Evolutionary conservation across 2,113 vertebrate genomes (phyloP).

Genomic region (Neopipo cinnamomea): DNA sequence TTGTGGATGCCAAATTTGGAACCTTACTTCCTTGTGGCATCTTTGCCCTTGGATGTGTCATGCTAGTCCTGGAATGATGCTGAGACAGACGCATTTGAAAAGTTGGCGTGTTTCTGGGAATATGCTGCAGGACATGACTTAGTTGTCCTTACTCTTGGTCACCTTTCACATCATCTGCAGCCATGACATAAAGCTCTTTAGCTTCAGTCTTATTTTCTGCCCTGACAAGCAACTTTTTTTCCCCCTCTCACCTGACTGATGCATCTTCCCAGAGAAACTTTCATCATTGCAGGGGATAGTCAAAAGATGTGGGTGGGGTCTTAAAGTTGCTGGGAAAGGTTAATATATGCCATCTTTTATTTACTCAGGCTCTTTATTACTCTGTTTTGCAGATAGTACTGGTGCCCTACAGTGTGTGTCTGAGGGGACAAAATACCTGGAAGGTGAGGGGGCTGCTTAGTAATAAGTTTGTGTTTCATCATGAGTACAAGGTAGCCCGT

Average conservation of each 20-base stretch:
- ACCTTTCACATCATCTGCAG: not conserved
- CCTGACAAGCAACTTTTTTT: not conserved
- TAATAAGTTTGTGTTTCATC: not conserved
- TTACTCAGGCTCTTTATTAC: not conserved
- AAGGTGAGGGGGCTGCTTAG: not conserved
- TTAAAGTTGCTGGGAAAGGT: not conserved
- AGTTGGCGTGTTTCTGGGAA: not conserved
- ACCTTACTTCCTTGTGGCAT: not conserved
- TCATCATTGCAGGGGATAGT: not conserved
- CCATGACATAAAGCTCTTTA: not conserved
- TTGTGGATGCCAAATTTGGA: not conserved
- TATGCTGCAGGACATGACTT: not conserved
- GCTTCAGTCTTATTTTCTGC: not conserved
- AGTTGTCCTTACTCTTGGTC: not conserved
- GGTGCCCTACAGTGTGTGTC: not conserved
- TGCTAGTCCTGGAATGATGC: not conserved
- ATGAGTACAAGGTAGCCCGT: not conserved
- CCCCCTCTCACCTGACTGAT: accelerated
- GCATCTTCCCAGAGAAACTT: not conserved
- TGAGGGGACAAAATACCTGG: not conserved
- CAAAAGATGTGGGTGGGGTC: not conserved
- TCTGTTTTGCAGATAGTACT: not conserved
- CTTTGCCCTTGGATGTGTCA: not conserved
- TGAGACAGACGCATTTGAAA: not conserved
- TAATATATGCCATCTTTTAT: not conserved